phyloP scores from a whole-genome alignment of 2,797 vertebrate genomes.

The Cynodonichthys magdalenae region DNA sequence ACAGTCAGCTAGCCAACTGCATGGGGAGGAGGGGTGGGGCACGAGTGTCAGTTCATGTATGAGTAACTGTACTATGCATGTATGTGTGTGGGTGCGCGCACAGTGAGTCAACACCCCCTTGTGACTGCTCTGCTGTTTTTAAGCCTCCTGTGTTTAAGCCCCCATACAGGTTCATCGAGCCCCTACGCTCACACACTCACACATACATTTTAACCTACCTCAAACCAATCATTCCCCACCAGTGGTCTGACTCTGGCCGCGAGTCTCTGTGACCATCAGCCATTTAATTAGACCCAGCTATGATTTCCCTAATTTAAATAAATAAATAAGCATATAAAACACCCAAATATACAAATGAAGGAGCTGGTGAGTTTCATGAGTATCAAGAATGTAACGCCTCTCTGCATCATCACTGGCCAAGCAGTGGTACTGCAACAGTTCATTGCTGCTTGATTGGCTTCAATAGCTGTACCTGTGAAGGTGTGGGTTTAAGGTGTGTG shows the following conservation, averaged over 20 bases:
- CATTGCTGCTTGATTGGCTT: no score
- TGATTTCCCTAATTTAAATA: conserved; percentile 80
- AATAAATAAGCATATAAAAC: conserved; percentile 83
- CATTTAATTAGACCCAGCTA: conserved; percentile 84
- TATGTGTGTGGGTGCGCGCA: conserved; percentile 34
- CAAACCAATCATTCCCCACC: conserved; percentile 80
- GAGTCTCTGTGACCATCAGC: conserved; percentile 80
- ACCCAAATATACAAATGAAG: conserved; percentile 79
- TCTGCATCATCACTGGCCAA: no score
- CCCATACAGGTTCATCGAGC: conserved; percentile 77
- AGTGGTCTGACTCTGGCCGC: conserved; percentile 76
- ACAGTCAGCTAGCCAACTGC: conserved; percentile 76
- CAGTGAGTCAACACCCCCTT: conserved; percentile 75
- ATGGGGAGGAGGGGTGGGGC: conserved; percentile 42
- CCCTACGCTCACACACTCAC: conserved; percentile 38
- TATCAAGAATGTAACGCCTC: conserved; percentile 44
- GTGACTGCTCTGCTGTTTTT: conserved; percentile 81
- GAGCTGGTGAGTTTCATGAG: conserved; percentile 45
- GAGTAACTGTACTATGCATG: conserved; percentile 64
- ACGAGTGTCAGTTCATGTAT: conserved; percentile 46
- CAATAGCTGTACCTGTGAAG: no score
- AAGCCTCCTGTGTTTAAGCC: conserved; percentile 83
- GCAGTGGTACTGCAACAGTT: no score
- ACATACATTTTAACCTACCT: conserved; percentile 45
- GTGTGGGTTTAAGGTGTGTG: no score